phyloP scores from a whole-genome alignment of 2,888 invertebrate species.

The Papilio protenor region DNA sequence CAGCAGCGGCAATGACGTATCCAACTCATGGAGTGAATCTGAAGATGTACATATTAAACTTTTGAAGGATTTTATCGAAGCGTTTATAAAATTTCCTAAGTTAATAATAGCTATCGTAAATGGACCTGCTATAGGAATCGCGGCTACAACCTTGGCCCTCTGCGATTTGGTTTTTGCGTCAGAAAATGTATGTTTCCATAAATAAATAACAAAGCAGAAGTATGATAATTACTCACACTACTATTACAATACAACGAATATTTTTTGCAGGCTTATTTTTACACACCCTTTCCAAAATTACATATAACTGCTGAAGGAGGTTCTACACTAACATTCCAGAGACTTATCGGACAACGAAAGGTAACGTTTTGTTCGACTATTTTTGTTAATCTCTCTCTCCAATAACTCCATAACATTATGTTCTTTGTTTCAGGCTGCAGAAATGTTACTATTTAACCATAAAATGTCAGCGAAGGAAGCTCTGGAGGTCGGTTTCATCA shows the following conservation, averaged over 20 bases:
- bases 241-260: not conserved
- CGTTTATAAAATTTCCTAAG: slow-evolving; percentile 95
- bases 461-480: slow-evolving; percentile 93
- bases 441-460: slow-evolving; percentile 88
- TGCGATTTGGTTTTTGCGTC: slow-evolving; percentile 95
- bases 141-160: slow-evolving; percentile 92
- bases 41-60: slow-evolving; percentile 54
- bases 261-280: slow-evolving; percentile 90
- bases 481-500: slow-evolving; percentile 89
- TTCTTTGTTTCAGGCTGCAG: slow-evolving; percentile 78
- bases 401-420: slow-evolving; percentile 3
- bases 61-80: slow-evolving; percentile 86
- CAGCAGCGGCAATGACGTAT: slow-evolving; percentile 93
- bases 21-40: slow-evolving; percentile 46
- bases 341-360: slow-evolving; percentile 92
- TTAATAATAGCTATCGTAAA: slow-evolving; percentile 94
- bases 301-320: slow-evolving; percentile 96
- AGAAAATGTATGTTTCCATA: slow-evolving; percentile 85
- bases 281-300: slow-evolving; percentile 93
- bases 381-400: not conserved
- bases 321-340: slow-evolving; percentile 93
- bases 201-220: not conserved
- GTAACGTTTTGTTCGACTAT: slow-evolving; percentile 62
- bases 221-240: not conserved
- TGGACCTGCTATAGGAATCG: slow-evolving; percentile 97